These are phyloP conservation scores for Eupsittula cactorum DNA, from an alignment of 2,113 vertebrate species.

Conservation along the genomic window DNA sequence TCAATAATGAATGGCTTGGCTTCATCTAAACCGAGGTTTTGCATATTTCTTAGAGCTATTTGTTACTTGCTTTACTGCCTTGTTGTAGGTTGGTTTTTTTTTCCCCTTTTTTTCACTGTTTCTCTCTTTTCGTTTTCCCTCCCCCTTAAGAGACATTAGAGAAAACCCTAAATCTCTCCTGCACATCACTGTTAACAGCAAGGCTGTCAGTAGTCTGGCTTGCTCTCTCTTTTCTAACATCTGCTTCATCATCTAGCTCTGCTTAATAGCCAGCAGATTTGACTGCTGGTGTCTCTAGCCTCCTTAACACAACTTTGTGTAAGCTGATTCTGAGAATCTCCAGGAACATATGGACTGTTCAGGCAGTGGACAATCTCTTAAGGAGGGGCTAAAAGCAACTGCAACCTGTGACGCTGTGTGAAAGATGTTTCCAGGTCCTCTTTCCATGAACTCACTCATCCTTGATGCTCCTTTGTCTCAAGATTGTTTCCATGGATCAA, in stretches of 20 bases:
- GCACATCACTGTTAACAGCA: neutral
- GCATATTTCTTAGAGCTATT: neutral
- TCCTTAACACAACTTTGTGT: slow-evolving; percentile 58
- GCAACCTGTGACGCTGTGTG: neutral
- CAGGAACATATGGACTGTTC: slow-evolving; percentile 34
- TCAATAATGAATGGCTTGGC: neutral
- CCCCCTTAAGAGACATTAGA: neutral
- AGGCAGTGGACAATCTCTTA: neutral
- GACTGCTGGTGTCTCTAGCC: slow-evolving; percentile 33
- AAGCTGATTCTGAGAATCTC: slow-evolving; percentile 65
- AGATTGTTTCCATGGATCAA: neutral
- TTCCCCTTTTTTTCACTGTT: neutral
- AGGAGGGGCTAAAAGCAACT: neutral
- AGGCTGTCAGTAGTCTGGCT: neutral
- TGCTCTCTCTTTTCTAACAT: neutral
- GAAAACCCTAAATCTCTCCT: neutral
- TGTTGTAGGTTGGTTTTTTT: neutral
- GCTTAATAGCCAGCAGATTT: slow-evolving; percentile 59
- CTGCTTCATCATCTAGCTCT: slow-evolving; percentile 43
- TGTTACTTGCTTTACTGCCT: neutral
- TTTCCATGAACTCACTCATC: neutral
- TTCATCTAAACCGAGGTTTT: neutral
- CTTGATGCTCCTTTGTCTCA: neutral
- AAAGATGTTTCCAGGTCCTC: neutral
- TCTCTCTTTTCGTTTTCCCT: neutral